A percentile compares a stretch with the other conserved stretches of the same genome.
These are phyloP conservation scores for Limonius californicus DNA, from an alignment of 1,140 invertebrate genomes.

Conservation along the genomic window DNA sequence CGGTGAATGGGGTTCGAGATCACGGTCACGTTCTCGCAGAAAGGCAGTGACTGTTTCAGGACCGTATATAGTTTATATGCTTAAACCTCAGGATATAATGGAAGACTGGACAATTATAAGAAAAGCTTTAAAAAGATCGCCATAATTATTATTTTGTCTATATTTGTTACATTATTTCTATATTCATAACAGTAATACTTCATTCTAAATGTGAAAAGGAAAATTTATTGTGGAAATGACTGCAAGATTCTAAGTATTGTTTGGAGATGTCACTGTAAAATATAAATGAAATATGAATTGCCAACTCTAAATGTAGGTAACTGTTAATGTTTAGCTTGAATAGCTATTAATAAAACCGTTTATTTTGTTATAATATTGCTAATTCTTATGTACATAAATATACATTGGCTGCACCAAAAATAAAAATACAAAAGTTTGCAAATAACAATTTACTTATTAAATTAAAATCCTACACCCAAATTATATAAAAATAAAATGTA, in stretches of 20 bases:
- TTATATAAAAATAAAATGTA: not conserved
- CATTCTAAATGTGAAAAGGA: not conserved
- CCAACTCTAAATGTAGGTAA: no score
- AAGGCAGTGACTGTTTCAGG: slow-evolving; percentile 89
- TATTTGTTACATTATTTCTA: not conserved
- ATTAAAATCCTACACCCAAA: not conserved
- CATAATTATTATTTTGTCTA: slow-evolving; percentile 31
- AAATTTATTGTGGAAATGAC: not conserved
- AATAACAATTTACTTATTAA: not conserved
- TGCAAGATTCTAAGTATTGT: no score
- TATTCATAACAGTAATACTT: not conserved
- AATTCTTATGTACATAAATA: not conserved
- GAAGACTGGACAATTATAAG: slow-evolving; percentile 94
- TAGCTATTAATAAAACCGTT: not conserved
- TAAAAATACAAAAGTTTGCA: not conserved
- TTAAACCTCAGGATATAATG: slow-evolving; percentile 88
- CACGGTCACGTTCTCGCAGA: slow-evolving; percentile 50
- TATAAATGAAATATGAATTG: no score
- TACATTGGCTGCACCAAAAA: not conserved
- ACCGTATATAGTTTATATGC: slow-evolving; percentile 95
- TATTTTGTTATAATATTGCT: not conserved
- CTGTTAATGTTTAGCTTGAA: no score
- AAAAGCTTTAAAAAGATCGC: slow-evolving; percentile 68
- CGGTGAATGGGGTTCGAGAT: slow-evolving; percentile 43
- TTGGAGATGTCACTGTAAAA: no score